Conservation (phyloP, 30 jellyfish, hydroid and myxozoan genomes). For the Catostylus mosaicus region DNA sequence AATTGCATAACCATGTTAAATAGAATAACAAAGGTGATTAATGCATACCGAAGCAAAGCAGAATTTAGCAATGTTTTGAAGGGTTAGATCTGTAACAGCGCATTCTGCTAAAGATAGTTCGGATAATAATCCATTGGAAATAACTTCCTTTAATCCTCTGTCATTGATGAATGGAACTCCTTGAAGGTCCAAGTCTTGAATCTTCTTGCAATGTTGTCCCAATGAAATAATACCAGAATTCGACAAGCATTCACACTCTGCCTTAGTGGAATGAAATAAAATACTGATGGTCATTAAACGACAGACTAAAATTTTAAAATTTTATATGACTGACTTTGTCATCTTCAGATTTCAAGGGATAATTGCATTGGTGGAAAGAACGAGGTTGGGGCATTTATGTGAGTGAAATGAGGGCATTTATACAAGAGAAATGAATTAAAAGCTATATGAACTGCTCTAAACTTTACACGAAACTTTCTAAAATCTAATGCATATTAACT, state of each 20-base stretch:
- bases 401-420: no score
- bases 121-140: constrained; percentile 17
- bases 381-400: no score
- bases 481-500: no score
- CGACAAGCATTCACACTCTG: constrained; percentile 78
- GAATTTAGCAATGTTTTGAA: constrained; percentile 35
- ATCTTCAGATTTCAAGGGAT: no score
- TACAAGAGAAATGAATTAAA: no score
- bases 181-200: constrained; percentile 63
- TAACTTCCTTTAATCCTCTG: constrained; percentile 40
- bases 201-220: constrained; percentile 57
- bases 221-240: constrained; percentile 64
- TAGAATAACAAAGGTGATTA: no score
- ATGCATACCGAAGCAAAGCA: constrained; percentile 11
- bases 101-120: constrained; percentile 74
- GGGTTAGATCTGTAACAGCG: constrained; percentile 72
- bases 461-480: no score
- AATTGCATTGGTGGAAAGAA: no score
- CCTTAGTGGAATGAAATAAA: constrained; percentile 27
- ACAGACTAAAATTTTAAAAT: no score
- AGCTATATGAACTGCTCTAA: no score
- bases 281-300: background rate
- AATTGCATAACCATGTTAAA: no score
- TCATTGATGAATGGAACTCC: constrained; percentile 81
- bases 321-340: no score